Evolutionary conservation across 1,140 invertebrate genomes (phyloP).

Genomic region (Aphelinus certus): DNA sequence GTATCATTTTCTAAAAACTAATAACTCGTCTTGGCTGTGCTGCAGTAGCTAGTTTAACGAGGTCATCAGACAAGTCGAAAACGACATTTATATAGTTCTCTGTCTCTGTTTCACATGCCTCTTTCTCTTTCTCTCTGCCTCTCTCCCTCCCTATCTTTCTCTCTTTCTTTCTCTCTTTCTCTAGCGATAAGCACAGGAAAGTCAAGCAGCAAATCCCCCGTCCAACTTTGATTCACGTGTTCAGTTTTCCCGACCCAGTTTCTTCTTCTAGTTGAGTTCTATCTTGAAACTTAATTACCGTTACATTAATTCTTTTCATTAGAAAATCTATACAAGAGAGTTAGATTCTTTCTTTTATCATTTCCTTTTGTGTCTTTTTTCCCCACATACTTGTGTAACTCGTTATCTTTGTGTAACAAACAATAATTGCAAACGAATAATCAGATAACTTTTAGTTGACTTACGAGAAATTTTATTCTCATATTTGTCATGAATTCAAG

Average conservation of each 20-base stretch:
- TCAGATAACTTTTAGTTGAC: too few species aligned
- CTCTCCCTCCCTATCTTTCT: background rate
- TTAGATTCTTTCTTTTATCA: too few species aligned
- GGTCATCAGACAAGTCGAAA: constrained; percentile 14
- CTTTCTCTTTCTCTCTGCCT: too few species aligned
- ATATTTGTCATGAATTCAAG: too few species aligned
- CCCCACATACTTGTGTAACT: too few species aligned
- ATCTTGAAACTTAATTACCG: constrained; percentile 38
- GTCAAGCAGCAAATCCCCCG: constrained; percentile 13
- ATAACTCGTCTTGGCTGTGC: background rate
- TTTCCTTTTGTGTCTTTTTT: too few species aligned
- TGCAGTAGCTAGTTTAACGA: constrained; percentile 6
- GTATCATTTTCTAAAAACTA: background rate
- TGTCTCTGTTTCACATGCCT: background rate
- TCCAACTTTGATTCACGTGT: constrained; percentile 29
- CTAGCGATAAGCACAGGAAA: constrained; percentile 21
- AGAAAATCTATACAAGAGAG: constrained; percentile 21
- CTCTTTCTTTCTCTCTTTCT: constrained; percentile 6
- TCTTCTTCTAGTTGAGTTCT: constrained; percentile 26
- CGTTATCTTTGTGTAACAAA: too few species aligned
- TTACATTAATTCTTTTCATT: constrained; percentile 37
- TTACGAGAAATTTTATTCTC: too few species aligned
- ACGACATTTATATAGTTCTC: constrained; percentile 14
- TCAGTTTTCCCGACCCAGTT: constrained; percentile 38
- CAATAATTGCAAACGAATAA: too few species aligned